phyloP scores from a whole-genome alignment of 2,888 invertebrate species.

The Leptinotarsa juncta region DNA sequence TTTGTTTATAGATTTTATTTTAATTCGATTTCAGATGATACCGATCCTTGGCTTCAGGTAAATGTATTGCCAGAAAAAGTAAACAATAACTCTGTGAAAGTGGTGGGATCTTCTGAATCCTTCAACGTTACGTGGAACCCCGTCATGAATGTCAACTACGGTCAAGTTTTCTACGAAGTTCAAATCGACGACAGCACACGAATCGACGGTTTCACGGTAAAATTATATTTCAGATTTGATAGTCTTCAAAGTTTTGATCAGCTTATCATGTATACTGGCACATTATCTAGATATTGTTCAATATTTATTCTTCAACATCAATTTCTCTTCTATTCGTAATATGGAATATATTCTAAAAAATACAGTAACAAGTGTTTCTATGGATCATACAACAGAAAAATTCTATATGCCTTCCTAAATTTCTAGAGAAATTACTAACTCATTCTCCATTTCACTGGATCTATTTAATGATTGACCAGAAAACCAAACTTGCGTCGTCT shows the following conservation, averaged over 20 bases:
- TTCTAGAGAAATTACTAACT: too few species aligned
- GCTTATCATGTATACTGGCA: too few species aligned
- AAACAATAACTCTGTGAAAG: conserved; percentile 73
- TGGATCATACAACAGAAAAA: too few species aligned
- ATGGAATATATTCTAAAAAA: too few species aligned
- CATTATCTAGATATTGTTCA: too few species aligned
- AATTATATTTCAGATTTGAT: conserved; percentile 27
- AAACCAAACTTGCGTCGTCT: too few species aligned
- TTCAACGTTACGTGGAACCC: conserved; percentile 90
- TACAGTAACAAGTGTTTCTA: too few species aligned
- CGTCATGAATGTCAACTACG: conserved; percentile 80
- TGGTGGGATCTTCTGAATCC: conserved; percentile 81
- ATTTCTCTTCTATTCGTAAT: too few species aligned
- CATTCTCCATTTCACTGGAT: too few species aligned
- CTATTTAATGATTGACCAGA: too few species aligned
- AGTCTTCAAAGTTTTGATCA: neutral
- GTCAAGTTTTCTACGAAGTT: conserved; percentile 85
- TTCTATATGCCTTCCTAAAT: too few species aligned
- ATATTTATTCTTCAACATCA: too few species aligned
- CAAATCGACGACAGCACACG: conserved; percentile 73
- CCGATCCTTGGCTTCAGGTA: conserved; percentile 60
- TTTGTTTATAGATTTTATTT: neutral
- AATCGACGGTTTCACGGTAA: conserved; percentile 69
- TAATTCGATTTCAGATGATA: conserved; percentile 28
- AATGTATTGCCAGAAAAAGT: conserved; percentile 82